phyloP scores from a whole-genome alignment of 2,888 invertebrate species.

The Lasiommata megera region DNA sequence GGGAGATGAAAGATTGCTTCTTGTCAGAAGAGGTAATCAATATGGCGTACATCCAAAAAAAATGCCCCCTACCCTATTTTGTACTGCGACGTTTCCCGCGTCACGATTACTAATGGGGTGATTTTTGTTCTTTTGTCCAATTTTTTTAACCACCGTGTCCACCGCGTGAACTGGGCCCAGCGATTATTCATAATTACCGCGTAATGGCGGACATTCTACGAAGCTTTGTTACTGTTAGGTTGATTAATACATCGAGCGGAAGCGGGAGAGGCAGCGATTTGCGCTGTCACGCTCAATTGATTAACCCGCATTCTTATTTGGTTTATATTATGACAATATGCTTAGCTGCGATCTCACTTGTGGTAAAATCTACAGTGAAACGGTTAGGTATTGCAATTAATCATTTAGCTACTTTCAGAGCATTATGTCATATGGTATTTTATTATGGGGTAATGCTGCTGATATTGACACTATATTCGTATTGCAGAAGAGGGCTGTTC shows the following conservation, averaged over 20 bases:
- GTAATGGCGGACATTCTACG: conserved; percentile 54
- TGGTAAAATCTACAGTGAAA: too few relatives aligned
- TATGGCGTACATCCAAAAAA: background rate
- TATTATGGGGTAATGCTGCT: too few relatives aligned
- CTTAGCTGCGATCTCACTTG: too few relatives aligned
- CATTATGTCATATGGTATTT: too few relatives aligned
- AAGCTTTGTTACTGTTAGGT: conserved; percentile 42
- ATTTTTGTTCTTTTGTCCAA: conserved; percentile 52
- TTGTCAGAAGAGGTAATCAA: too few relatives aligned
- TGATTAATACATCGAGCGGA: background rate
- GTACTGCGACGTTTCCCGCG: conserved; percentile 32
- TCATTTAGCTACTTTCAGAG: too few relatives aligned
- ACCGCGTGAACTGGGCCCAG: conserved; percentile 49
- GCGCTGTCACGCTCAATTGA: background rate
- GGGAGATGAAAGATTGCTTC: too few relatives aligned
- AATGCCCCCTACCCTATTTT: background rate
- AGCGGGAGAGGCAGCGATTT: conserved; percentile 7
- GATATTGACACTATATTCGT: too few relatives aligned
- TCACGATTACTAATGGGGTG: conserved; percentile 51
- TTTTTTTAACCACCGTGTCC: conserved; percentile 43
- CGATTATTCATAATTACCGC: conserved; percentile 65
- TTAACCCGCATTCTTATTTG: too few relatives aligned
- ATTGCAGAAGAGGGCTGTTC: too few relatives aligned
- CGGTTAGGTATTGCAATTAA: too few relatives aligned
- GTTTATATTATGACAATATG: too few relatives aligned